Conservation (phyloP, 35 echinoderm and acorn worm genomes). For the Strongylocentrotus purpuratus region DNA sequence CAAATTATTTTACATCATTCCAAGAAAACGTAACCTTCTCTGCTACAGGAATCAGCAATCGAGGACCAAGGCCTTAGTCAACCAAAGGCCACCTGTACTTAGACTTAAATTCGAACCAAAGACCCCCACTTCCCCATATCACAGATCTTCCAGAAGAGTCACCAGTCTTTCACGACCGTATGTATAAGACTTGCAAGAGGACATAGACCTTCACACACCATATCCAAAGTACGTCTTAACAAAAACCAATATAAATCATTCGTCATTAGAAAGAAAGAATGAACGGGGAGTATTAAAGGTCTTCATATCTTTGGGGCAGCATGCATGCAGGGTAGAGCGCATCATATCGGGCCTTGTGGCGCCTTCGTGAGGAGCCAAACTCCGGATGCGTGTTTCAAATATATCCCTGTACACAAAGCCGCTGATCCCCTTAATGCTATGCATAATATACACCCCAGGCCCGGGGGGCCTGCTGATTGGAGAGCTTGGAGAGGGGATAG, state of each 20-base stretch:
- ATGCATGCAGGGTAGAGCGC: not conserved
- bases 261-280: not conserved
- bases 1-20: too few species aligned
- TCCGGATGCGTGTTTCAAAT: conserved; percentile 16
- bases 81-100: too few species aligned
- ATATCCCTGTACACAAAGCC: not conserved
- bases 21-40: too few species aligned
- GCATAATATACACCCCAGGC: conserved; percentile 1
- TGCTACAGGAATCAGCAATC: too few species aligned
- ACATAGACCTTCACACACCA: not conserved
- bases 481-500: not conserved
- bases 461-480: not conserved
- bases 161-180: too few species aligned
- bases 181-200: not conserved
- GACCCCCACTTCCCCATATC: too few species aligned
- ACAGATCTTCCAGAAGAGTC: too few species aligned
- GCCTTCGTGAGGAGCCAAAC: not conserved
- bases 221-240: not conserved
- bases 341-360: not conserved
- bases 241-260: not conserved
- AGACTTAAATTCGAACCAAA: too few species aligned
- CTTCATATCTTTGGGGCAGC: not conserved
- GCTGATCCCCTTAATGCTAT: not conserved
- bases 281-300: not conserved
- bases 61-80: too few species aligned